Conservation (phyloP, 1,140 invertebrate genomes). For the Drosophila sp. region DNA sequence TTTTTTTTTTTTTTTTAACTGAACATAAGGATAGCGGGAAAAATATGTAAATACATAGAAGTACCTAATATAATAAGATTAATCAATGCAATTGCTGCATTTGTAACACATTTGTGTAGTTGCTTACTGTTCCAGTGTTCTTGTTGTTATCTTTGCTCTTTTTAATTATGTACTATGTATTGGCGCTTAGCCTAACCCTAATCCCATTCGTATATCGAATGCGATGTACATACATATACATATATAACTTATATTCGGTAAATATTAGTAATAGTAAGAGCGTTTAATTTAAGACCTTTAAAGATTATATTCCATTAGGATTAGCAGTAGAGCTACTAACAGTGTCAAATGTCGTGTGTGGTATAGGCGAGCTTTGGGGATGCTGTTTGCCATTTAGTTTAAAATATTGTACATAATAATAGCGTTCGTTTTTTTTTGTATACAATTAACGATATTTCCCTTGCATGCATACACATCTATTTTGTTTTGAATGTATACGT, state of each 20-base stretch:
- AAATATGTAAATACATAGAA: conserved; percentile 77
- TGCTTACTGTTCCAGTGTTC: conserved; percentile 27
- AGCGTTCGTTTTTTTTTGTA: conserved; percentile 31
- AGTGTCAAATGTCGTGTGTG: conserved; percentile 34
- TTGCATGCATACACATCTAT: conserved; percentile 20
- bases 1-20: conserved; percentile 61
- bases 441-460: conserved; percentile 40
- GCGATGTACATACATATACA: conserved; percentile 46
- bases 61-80: conserved; percentile 55
- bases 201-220: conserved; percentile 52
- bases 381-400: conserved; percentile 24
- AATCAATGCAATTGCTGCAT: conserved; percentile 40
- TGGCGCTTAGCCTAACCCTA: conserved; percentile 56
- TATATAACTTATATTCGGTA: conserved; percentile 76
- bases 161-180: conserved; percentile 47
- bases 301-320: conserved; percentile 36
- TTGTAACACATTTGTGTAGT: conserved; percentile 36
- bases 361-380: not conserved
- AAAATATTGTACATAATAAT: conserved; percentile 47
- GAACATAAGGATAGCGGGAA: conserved; percentile 76
- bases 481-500: not conserved
- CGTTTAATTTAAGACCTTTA: conserved; percentile 55
- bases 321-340: conserved; percentile 42
- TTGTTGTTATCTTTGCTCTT: conserved; percentile 31
- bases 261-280: conserved; percentile 82